These are phyloP conservation scores for Anorthoa munda DNA, from an alignment of 2,888 invertebrate species.

Conservation along the genomic window DNA sequence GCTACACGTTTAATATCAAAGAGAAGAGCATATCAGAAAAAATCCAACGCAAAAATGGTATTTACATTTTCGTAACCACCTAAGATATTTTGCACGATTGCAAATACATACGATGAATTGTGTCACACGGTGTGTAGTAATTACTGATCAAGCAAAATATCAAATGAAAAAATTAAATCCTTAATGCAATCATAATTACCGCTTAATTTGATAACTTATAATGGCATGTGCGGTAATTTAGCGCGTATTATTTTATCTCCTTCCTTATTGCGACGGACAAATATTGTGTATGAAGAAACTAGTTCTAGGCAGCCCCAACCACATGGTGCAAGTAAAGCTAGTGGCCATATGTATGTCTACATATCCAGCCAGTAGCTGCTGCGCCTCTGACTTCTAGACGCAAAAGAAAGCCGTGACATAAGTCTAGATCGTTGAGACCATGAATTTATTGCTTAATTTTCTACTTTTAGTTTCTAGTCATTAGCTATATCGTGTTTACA, in stretches of 20 bases:
- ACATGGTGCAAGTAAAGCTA: not conserved
- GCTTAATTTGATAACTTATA: constrained; percentile 31
- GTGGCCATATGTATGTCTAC: constrained; percentile 10
- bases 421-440: constrained; percentile 34
- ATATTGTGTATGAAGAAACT: constrained; percentile 35
- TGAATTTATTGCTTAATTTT: constrained; percentile 44
- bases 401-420: constrained; percentile 61
- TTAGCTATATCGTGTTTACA: constrained; percentile 26
- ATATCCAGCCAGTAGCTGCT: constrained; percentile 25
- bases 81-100: not conserved
- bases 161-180: not conserved
- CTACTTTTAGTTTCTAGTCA: constrained; percentile 34
- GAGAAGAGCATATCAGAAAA: constrained; percentile 29
- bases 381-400: constrained; percentile 27
- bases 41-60: not conserved
- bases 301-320: constrained; percentile 33
- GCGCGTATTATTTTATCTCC: constrained; percentile 31
- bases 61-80: not conserved
- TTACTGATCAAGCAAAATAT: constrained; percentile 5
- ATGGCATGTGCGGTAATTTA: constrained; percentile 37
- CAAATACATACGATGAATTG: not conserved
- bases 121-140: constrained; percentile 16
- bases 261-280: constrained; percentile 54
- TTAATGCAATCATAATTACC: constrained; percentile 11
- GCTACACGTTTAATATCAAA: constrained; percentile 43